phyloP scores from a whole-genome alignment of 1,140 invertebrate genomes.

The Bathynomus jamesi region DNA sequence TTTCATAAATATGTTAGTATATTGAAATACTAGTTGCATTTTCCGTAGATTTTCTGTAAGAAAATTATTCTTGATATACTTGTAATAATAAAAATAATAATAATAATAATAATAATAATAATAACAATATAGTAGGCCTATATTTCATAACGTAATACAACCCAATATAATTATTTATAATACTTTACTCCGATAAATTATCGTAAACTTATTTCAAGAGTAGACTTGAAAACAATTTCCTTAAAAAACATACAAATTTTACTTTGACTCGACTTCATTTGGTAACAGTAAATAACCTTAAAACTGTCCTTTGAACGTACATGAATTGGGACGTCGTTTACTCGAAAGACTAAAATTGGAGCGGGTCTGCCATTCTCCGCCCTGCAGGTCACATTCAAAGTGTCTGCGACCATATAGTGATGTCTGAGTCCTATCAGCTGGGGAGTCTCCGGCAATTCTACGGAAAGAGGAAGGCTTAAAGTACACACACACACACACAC shows the following conservation, averaged over 20 bases:
- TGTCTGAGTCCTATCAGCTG: neutral
- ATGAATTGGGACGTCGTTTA: neutral
- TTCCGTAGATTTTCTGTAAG: neutral
- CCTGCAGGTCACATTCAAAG: neutral
- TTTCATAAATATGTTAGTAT: neutral
- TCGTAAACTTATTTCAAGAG: neutral
- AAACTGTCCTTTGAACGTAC: neutral
- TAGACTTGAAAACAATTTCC: neutral
- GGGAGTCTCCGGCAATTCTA: neutral
- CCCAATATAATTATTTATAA: neutral
- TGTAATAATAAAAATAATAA: neutral
- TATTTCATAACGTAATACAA: neutral
- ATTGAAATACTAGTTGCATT: neutral
- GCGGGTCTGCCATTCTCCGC: neutral
- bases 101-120: neutral
- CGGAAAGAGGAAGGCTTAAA: too few relatives aligned
- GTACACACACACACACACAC: neutral
- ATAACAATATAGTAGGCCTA: neutral
- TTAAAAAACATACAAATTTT: neutral
- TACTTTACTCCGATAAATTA: neutral
- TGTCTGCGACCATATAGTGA: neutral
- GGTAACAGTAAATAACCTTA: neutral
- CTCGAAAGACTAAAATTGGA: neutral
- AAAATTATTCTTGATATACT: neutral
- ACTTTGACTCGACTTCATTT: too few relatives aligned